Conservation (phyloP, 2,113 vertebrate species). For the Phalacrocorax pelagicus region DNA sequence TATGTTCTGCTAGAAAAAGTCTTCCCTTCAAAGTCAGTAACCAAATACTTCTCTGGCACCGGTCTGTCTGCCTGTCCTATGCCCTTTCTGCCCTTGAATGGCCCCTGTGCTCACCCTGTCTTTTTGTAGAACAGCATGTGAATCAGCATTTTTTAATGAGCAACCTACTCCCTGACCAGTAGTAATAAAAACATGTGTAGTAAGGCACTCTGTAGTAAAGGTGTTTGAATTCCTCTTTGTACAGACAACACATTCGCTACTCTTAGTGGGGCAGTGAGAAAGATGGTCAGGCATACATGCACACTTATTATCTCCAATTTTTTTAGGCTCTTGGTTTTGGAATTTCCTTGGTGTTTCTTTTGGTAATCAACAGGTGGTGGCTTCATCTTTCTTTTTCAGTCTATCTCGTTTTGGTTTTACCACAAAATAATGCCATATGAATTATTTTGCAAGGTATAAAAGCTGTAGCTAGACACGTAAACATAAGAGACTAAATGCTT, state of each 20-base stretch:
- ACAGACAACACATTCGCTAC: background rate
- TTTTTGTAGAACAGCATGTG: background rate
- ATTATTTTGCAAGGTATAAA: background rate
- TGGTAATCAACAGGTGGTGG: background rate
- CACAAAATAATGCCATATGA: background rate
- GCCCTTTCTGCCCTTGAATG: background rate
- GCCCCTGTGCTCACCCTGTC: background rate
- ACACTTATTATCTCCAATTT: background rate
- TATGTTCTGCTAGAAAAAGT: no score
- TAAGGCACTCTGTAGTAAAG: background rate
- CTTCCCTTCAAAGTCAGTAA: background rate
- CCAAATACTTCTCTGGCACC: background rate
- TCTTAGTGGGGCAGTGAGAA: background rate
- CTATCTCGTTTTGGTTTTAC: background rate
- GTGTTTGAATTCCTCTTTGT: background rate
- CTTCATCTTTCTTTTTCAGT: background rate
- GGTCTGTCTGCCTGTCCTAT: background rate
- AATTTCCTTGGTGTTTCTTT: background rate
- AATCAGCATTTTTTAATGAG: background rate
- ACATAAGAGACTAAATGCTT: background rate
- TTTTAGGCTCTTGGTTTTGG: background rate
- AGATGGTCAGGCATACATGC: background rate
- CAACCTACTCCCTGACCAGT: background rate
- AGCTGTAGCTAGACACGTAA: background rate
- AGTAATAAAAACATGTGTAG: background rate